Conservation (phyloP, 2,113 vertebrate genomes). For the Oryzias curvinotus region DNA sequence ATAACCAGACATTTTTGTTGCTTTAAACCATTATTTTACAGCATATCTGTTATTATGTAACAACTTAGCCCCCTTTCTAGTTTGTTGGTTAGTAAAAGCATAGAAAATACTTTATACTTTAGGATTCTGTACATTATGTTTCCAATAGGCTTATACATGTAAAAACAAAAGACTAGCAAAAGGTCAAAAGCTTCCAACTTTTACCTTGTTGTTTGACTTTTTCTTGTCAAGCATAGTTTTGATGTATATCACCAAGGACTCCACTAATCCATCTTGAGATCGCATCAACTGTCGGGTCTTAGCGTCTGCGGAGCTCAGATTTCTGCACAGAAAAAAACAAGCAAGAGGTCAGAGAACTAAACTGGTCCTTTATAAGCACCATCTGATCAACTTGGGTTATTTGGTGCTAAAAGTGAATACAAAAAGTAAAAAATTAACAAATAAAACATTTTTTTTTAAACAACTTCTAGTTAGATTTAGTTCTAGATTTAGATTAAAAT, state of each 20-base stretch:
- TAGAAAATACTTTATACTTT: no score
- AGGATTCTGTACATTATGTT: no score
- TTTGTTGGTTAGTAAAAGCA: no score
- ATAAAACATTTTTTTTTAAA: neutral
- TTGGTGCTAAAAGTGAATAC: neutral
- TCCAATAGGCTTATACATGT: no score
- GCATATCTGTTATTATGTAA: no score
- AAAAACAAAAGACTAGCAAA: no score
- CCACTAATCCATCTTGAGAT: slow-evolving; percentile 83
- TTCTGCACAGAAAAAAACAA: slow-evolving; percentile 72
- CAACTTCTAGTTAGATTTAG: no score
- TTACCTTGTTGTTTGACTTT: slow-evolving; percentile 89
- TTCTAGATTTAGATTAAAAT: no score
- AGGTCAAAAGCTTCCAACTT: slow-evolving; percentile 4
- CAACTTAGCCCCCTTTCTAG: no score
- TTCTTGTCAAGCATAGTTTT: slow-evolving; percentile 80
- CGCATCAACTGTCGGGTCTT: slow-evolving; percentile 90
- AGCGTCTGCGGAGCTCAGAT: slow-evolving; percentile 92
- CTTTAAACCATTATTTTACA: no score
- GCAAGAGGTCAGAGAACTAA: slow-evolving; percentile 5
- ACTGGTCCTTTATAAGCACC: neutral
- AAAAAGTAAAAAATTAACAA: neutral
- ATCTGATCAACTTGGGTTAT: neutral
- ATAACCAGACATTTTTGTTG: no score
- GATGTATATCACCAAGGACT: slow-evolving; percentile 86